These are phyloP conservation scores for Heteronetta atricapilla DNA, from an alignment of 2,113 vertebrate species.

Conservation along the genomic window DNA sequence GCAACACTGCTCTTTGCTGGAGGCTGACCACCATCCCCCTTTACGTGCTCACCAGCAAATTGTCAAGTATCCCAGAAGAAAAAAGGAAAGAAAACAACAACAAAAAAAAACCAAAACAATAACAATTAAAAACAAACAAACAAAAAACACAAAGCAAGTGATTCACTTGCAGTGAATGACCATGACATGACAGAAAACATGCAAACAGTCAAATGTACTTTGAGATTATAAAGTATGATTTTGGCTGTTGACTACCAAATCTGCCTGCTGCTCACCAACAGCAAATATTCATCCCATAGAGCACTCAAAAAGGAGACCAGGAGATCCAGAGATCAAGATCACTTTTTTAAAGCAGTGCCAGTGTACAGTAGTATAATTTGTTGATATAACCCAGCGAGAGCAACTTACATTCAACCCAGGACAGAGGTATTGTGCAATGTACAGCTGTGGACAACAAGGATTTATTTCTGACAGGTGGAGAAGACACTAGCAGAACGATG, in stretches of 20 bases:
- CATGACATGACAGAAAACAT: not conserved
- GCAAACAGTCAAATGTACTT: not conserved
- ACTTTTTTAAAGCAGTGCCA: not conserved
- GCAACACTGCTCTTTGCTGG: rapidly evolving
- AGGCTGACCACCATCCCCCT: rapidly evolving
- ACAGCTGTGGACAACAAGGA: not conserved
- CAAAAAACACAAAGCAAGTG: not conserved
- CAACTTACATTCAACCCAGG: not conserved
- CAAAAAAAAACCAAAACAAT: too few relatives aligned
- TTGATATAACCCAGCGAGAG: not conserved
- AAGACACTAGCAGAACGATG: not conserved
- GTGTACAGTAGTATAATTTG: not conserved
- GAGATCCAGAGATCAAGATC: not conserved
- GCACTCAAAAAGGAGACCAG: not conserved
- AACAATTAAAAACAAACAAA: too few relatives aligned
- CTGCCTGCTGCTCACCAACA: not conserved
- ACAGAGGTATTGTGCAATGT: not conserved
- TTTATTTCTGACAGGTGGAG: not conserved
- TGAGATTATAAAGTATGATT: not conserved
- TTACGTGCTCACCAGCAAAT: not conserved
- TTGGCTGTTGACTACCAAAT: not conserved
- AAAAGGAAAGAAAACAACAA: not conserved
- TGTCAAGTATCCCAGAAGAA: not conserved
- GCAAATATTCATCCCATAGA: not conserved
- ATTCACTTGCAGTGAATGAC: not conserved